These are phyloP conservation scores for Epistrophella euchroma DNA, from an alignment of 2,888 invertebrate genomes.

Conservation along the genomic window DNA sequence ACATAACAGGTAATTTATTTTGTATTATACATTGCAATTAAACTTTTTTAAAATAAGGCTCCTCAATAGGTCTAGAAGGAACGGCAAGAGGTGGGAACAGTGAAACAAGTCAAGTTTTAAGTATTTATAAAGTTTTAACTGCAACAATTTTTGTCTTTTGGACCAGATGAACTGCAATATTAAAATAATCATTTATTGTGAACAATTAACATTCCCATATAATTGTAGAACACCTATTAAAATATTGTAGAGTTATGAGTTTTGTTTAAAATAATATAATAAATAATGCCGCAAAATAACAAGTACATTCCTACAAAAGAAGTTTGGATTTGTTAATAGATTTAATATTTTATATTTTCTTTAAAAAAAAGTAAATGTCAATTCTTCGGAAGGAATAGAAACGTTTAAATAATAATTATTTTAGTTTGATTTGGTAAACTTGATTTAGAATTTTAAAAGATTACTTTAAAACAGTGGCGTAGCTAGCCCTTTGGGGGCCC, in stretches of 20 bases:
- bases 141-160: neutral
- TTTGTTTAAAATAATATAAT: neutral
- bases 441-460: too few relatives aligned
- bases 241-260: neutral
- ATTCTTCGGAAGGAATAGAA: too few relatives aligned
- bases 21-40: neutral
- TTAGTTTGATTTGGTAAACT: too few relatives aligned
- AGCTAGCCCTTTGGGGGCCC: too few relatives aligned
- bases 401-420: too few relatives aligned
- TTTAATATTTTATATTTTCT: too few relatives aligned
- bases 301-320: neutral
- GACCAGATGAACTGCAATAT: neutral
- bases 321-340: too few relatives aligned
- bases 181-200: slow-evolving; percentile 1
- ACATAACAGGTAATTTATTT: slow-evolving; percentile 77
- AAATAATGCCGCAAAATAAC: neutral
- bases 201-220: neutral
- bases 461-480: too few relatives aligned
- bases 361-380: too few relatives aligned
- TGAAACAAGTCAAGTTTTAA: neutral
- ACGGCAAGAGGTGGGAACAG: slow-evolving; percentile 47
- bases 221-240: neutral
- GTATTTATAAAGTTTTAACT: neutral
- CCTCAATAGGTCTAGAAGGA: slow-evolving; percentile 53
- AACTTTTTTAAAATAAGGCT: neutral